Evolutionary conservation across 2,797 vertebrate genomes (phyloP).

Genomic region (Caiman crocodilus): DNA sequence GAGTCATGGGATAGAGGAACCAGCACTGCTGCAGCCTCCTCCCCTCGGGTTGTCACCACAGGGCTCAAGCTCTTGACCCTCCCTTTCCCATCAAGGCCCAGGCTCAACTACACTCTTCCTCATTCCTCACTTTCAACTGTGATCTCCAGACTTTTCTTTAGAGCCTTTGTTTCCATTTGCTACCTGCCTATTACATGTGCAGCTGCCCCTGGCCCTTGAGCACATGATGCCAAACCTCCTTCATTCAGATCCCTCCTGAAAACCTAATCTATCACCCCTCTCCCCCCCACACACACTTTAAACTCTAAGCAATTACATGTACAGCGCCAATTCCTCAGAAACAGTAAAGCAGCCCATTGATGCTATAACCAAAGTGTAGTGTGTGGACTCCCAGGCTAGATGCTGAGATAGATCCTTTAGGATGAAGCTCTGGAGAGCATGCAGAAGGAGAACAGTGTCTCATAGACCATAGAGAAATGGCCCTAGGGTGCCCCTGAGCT

Average conservation of each 20-base stretch:
- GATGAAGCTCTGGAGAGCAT: no score
- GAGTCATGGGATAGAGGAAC: not conserved
- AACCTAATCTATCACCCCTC: no score
- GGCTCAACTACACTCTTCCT: accelerated
- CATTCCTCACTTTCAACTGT: not conserved
- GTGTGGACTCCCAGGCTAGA: no score
- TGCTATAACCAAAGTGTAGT: no score
- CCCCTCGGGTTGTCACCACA: not conserved
- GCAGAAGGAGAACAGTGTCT: no score
- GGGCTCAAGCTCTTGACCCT: accelerated
- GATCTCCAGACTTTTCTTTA: not conserved
- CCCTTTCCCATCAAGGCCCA: not conserved
- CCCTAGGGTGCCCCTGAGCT: no score
- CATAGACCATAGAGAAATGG: no score
- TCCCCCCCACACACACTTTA: no score
- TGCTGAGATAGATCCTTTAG: no score
- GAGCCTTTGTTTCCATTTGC: not conserved
- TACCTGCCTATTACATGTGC: not conserved
- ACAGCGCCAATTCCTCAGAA: no score
- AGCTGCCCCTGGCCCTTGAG: not conserved
- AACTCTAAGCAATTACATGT: no score
- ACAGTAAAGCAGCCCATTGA: no score
- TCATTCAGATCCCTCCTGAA: not conserved
- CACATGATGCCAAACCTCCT: not conserved
- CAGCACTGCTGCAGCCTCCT: not conserved